phyloP scores from a whole-genome alignment of 2,797 vertebrate genomes.

The Todus mexicanus region DNA sequence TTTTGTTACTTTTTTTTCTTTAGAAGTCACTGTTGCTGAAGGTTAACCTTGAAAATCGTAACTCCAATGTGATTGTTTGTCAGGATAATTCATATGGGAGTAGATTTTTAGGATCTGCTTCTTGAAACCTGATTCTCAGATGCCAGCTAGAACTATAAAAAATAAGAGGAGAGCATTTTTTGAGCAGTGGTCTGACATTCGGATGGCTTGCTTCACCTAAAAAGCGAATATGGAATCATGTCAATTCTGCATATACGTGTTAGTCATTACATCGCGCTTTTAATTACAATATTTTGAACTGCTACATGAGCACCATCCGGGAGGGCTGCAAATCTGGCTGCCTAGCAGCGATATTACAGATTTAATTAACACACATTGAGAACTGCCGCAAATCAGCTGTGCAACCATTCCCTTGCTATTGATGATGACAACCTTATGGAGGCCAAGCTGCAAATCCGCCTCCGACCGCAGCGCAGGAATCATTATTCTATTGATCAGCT shows the following conservation, averaged over 20 bases:
- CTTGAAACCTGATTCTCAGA: neutral
- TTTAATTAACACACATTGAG: slow-evolving; percentile 25
- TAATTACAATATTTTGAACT: slow-evolving; percentile 8
- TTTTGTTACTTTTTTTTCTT: neutral
- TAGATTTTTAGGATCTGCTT: neutral
- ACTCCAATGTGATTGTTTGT: neutral
- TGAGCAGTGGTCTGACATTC: neutral
- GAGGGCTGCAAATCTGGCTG: slow-evolving; percentile 25
- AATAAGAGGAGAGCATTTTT: neutral
- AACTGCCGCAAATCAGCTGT: slow-evolving; percentile 30
- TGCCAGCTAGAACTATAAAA: neutral
- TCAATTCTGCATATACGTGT: neutral
- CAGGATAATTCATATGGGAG: neutral
- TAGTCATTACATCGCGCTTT: neutral
- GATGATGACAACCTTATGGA: slow-evolving; percentile 52
- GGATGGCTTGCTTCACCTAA: neutral
- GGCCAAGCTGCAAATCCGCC: slow-evolving; percentile 7
- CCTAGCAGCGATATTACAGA: slow-evolving; percentile 8
- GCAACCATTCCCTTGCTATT: slow-evolving; percentile 11
- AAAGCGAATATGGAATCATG: neutral
- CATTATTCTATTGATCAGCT: slow-evolving; percentile 26
- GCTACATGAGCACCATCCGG: neutral
- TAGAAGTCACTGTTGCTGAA: neutral
- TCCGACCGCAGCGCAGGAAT: neutral
- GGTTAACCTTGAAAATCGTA: neutral